Percentiles rank a stretch among this genome's conserved stretches.
These are phyloP conservation scores for Sturnira hondurensis DNA, from an alignment of 2,113 vertebrate genomes.

Conservation along the genomic window DNA sequence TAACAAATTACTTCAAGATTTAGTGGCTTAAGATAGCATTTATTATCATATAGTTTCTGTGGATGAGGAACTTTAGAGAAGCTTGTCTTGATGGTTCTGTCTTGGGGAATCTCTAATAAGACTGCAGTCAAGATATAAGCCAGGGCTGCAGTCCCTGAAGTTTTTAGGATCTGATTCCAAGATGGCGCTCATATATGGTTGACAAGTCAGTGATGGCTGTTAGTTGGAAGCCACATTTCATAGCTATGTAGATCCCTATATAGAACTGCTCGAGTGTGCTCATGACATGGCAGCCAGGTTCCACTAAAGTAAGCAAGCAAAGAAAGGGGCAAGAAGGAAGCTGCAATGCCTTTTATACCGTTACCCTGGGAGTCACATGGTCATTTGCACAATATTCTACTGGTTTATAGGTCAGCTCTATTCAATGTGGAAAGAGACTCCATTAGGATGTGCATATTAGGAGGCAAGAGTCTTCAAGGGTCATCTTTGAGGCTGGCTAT, in stretches of 20 bases:
- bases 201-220: not conserved
- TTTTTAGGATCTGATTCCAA: not conserved
- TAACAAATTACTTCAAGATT: not conserved
- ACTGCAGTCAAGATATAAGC: not conserved
- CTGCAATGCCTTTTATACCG: not conserved
- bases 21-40: not conserved
- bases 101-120: not conserved
- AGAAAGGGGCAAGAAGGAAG: not conserved
- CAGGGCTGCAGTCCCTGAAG: not conserved
- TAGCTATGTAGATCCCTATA: not conserved
- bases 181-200: not conserved
- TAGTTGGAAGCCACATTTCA: not conserved
- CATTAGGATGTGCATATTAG: too few species aligned
- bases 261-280: not conserved
- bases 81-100: not conserved
- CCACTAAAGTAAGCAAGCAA: not conserved
- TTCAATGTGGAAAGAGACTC: not conserved
- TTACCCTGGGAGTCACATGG: not conserved
- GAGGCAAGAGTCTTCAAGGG: not conserved
- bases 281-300: not conserved
- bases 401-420: not conserved
- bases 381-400: not conserved
- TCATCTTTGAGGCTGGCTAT: not conserved
- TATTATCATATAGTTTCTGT: not conserved
- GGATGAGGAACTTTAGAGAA: not conserved